These are phyloP conservation scores for Pristis pectinata DNA, from an alignment of 2,797 vertebrate genomes.

Conservation along the genomic window DNA sequence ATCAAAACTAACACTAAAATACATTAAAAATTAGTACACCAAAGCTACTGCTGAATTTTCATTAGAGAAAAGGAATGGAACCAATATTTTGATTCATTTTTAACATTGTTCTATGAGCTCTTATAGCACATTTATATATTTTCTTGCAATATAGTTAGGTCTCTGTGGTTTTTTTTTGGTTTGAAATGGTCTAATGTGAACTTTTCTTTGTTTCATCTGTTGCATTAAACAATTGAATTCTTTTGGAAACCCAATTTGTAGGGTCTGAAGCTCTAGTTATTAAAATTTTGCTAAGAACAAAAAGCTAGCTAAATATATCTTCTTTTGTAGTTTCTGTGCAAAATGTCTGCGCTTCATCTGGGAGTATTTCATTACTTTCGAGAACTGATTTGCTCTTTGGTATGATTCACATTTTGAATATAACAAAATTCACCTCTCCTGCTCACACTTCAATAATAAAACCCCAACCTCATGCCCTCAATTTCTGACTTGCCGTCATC, in stretches of 20 bases:
- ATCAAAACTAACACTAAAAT: not conserved
- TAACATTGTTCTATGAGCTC: not conserved
- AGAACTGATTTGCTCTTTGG: slow-evolving; percentile 35
- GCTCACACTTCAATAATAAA: not conserved
- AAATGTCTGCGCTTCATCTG: slow-evolving; percentile 37
- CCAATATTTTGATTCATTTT: not conserved
- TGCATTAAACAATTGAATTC: not conserved
- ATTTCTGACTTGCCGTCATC: not conserved
- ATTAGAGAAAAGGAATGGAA: not conserved
- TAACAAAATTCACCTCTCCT: not conserved
- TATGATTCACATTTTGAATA: slow-evolving; percentile 32
- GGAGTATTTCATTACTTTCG: slow-evolving; percentile 36
- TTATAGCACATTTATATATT: not conserved
- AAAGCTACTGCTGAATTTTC: not conserved
- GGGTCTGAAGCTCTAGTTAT: not conserved
- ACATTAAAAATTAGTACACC: not conserved
- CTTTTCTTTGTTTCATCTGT: not conserved
- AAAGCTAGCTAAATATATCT: slow-evolving; percentile 9
- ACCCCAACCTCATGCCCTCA: not conserved
- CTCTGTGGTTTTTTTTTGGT: not conserved
- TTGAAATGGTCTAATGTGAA: not conserved
- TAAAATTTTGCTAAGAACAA: not conserved
- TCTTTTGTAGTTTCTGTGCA: slow-evolving; percentile 33
- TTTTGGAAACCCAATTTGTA: not conserved
- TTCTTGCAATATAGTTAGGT: not conserved